These are phyloP conservation scores for Sympetrum striolatum DNA, from an alignment of 2,888 invertebrate genomes.

Conservation along the genomic window DNA sequence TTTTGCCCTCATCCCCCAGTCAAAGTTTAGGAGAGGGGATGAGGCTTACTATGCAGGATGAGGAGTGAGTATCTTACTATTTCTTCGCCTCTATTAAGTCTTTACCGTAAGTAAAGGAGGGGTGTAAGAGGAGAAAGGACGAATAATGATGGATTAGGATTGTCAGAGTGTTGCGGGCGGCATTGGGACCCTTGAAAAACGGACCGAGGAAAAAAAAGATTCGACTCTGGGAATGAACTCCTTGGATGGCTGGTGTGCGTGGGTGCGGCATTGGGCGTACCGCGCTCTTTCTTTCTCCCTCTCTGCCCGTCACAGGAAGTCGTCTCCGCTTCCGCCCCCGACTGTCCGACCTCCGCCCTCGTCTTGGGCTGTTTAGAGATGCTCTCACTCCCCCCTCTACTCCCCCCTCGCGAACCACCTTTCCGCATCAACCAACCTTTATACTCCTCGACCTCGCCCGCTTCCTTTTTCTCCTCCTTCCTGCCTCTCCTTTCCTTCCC, in stretches of 20 bases:
- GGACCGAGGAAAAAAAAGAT: background rate
- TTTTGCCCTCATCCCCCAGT: too few relatives aligned
- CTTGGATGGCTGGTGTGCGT: background rate
- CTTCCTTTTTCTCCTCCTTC: background rate
- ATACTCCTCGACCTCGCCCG: slow-evolving; percentile 21
- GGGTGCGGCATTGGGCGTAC: slow-evolving; percentile 38
- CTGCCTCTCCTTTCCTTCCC: background rate
- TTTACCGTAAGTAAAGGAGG: too few relatives aligned
- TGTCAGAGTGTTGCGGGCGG: too few relatives aligned
- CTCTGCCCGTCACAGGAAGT: slow-evolving; percentile 48
- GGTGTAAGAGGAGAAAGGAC: too few relatives aligned
- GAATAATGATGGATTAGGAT: too few relatives aligned
- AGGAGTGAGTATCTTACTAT: too few relatives aligned
- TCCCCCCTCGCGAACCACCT: slow-evolving; percentile 45
- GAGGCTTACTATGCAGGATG: too few relatives aligned
- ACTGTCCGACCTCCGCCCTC: slow-evolving; percentile 32
- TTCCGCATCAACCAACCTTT: slow-evolving; percentile 35
- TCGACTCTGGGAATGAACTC: background rate
- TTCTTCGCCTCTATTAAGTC: background rate
- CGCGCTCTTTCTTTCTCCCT: slow-evolving; percentile 49
- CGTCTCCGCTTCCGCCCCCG: slow-evolving; percentile 48
- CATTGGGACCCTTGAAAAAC: background rate
- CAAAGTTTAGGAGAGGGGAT: too few relatives aligned
- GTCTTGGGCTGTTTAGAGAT: background rate
- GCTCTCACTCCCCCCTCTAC: slow-evolving; percentile 51